Conservation (phyloP, 2,113 vertebrate species). For the Phyllostomus discolor region DNA sequence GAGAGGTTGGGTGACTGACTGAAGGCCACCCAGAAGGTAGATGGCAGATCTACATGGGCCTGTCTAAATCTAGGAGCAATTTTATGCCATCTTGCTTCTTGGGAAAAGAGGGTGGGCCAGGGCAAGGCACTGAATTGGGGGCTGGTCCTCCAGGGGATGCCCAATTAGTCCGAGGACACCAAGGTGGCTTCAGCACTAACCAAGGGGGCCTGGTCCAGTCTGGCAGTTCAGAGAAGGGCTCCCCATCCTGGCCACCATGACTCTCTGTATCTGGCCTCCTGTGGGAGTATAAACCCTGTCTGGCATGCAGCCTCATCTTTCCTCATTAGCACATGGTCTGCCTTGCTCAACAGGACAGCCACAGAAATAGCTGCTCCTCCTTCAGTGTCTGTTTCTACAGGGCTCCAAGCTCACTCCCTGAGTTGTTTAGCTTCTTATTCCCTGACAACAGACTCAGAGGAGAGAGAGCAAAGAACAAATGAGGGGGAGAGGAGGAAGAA, state of each 20-base stretch:
- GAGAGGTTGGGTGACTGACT: background rate
- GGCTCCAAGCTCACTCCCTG: background rate
- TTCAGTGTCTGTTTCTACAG: background rate
- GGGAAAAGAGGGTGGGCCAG: too few species aligned
- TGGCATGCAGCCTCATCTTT: background rate
- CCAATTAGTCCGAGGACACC: background rate
- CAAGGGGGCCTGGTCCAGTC: background rate
- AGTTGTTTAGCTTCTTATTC: background rate
- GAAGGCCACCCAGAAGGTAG: background rate
- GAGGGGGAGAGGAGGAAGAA: background rate
- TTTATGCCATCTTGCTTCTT: background rate
- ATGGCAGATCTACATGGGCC: background rate
- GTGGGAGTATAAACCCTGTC: background rate
- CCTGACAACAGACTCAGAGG: background rate
- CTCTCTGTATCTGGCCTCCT: background rate
- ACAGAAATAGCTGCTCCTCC: background rate
- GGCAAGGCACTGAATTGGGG: background rate
- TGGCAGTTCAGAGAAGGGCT: background rate
- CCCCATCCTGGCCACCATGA: fast-evolving
- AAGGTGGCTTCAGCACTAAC: background rate
- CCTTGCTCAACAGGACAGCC: background rate
- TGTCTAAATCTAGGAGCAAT: background rate
- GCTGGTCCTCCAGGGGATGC: background rate
- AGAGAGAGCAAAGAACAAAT: background rate
- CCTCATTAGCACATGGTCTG: background rate